Evolutionary conservation across 2,797 vertebrate genomes (phyloP), one percentile per base, ranked within the genome.

Genomic region (Ispidina picta): DNA sequence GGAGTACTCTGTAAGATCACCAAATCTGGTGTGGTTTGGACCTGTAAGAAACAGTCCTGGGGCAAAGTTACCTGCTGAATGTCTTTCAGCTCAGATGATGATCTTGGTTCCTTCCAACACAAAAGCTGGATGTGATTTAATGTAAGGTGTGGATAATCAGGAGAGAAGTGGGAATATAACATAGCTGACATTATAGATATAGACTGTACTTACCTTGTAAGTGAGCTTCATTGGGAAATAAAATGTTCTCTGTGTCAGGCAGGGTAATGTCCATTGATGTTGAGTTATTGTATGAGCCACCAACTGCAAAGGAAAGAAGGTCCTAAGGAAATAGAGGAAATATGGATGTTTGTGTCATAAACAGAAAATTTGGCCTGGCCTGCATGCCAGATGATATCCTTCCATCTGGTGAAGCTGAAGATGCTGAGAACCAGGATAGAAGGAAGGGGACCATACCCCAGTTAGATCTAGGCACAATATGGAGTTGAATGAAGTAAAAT

Each of bases 311-410:
- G 58, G 28, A 76, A 63, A 64, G 52, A 63, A 64, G n/a, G 60
- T 83, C 72, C 55, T 56, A 7, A 79, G 26, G 31, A 91, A 87
- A 17, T 28, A 52, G 60, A 20, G 46, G 37, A 88, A 85, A 54
- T 20, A 39, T 62, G 69, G 16, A 48, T 52, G 46, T 62, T 90
- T 60, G 66, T 76, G 83, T 91, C 71, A 66, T 37, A 77, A 25
- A 56, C 54, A 75, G 79, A 80, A 92, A 85, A 92, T 41, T 25
- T 43, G 46, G 18, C 78, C 63, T 76, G 76, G 93, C 68, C 95
- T 95, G 95, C 31, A 1, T 92, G 81, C 94, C 88, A 96, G 87
- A 96, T 96, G 93, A 63, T 90, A 56, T 82, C 31, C 78, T 85
- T 88, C 78, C 86, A 88, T 93, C 78, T 95, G 94, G 65, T 72